Percentiles rank a stretch among this genome's conserved stretches.
phyloP scores from a whole-genome alignment of 2,888 invertebrate genomes.

The Eucriotettix oculatus region DNA sequence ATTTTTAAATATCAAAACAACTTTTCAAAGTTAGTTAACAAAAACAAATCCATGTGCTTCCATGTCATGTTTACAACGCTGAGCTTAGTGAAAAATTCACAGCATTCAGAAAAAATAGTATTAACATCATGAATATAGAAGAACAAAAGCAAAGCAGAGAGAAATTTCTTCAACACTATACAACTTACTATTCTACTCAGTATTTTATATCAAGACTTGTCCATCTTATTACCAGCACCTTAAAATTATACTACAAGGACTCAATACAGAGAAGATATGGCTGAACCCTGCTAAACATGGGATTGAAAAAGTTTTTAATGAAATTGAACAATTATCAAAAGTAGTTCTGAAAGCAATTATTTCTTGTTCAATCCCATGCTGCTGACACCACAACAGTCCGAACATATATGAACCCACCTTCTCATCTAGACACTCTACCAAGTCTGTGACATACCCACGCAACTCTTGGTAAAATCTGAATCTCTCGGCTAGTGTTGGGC shows the following conservation, averaged over 20 bases:
- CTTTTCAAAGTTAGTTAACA: no score
- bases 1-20: no score
- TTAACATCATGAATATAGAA: no score
- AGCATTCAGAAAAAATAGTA: no score
- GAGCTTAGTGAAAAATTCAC: no score
- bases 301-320: not conserved
- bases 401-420: conserved; percentile 49
- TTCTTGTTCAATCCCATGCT: conserved; percentile 14
- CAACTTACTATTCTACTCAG: no score
- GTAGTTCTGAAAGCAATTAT: not conserved
- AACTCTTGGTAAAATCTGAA: conserved; percentile 92
- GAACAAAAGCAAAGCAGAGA: no score
- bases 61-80: no score
- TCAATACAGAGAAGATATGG: conserved; percentile 23
- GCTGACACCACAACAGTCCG: conserved; percentile 1
- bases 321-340: not conserved
- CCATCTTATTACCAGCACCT: no score
- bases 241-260: not conserved
- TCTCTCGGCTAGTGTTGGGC: conserved; percentile 55
- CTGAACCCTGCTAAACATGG: conserved; percentile 20
- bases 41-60: no score
- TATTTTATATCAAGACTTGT: no score
- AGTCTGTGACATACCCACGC: conserved; percentile 86
- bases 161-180: no score
- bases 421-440: conserved; percentile 93